phyloP scores from a whole-genome alignment of 1,140 invertebrate species.

The Eulimnadia texana region DNA sequence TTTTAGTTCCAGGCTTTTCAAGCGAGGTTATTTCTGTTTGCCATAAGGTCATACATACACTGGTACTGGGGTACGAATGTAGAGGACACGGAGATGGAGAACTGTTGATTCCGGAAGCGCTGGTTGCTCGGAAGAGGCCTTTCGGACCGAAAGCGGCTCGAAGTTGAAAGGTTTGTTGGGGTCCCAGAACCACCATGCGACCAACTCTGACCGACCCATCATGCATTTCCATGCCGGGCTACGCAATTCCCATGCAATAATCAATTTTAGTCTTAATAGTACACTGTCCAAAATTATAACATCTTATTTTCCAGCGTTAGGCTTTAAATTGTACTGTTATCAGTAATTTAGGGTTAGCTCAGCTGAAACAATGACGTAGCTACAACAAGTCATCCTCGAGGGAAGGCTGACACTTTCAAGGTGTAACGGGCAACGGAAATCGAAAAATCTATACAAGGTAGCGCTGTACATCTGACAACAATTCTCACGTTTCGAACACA shows the following conservation, averaged over 20 bases:
- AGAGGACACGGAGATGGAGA: neutral
- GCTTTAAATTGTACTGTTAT: too few species aligned
- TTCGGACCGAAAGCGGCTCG: neutral
- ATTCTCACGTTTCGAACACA: neutral
- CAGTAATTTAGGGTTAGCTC: too few species aligned
- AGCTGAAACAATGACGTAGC: too few species aligned
- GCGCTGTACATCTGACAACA: neutral
- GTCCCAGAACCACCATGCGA: constrained; percentile 15
- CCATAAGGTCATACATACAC: neutral
- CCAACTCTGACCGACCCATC: neutral
- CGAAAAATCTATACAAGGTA: neutral
- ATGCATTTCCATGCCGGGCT: neutral
- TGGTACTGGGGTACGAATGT: neutral
- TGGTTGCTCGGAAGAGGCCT: neutral
- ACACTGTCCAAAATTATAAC: neutral
- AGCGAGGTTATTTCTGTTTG: too few species aligned
- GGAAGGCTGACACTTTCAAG: neutral
- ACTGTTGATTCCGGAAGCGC: neutral
- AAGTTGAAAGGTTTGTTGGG: constrained; percentile 15
- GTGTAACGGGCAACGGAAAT: neutral
- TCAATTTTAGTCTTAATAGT: neutral
- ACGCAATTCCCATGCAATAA: neutral
- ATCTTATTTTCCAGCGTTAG: too few species aligned
- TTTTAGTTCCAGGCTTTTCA: too few species aligned
- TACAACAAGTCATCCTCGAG: too few species aligned